These are phyloP conservation scores for Matsumurasca onukii DNA, from an alignment of 1,140 invertebrate genomes.

Conservation along the genomic window DNA sequence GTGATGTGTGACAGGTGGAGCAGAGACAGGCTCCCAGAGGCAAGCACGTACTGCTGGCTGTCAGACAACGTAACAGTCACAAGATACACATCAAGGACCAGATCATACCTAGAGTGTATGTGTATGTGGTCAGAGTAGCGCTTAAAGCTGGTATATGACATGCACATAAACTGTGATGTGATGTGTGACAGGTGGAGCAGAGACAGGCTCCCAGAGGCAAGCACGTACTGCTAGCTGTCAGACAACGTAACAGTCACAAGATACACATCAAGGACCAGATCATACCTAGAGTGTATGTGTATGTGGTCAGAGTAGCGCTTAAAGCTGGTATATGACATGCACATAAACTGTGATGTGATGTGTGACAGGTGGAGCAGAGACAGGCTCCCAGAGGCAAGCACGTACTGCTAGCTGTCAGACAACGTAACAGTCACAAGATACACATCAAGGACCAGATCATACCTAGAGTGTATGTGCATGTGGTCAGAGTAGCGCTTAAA, in stretches of 20 bases:
- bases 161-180: too few relatives aligned
- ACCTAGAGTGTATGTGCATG: too few relatives aligned
- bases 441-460: slow-evolving; percentile 78
- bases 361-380: slow-evolving; percentile 67
- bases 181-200: slow-evolving; percentile 69
- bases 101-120: too few relatives aligned
- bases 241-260: slow-evolving; percentile 73
- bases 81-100: slow-evolving; percentile 80
- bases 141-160: too few relatives aligned
- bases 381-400: slow-evolving; percentile 65
- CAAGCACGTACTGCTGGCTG: slow-evolving; percentile 69
- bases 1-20: too few relatives aligned
- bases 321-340: too few relatives aligned
- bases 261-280: slow-evolving; percentile 78
- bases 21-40: slow-evolving; percentile 67
- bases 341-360: too few relatives aligned
- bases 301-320: too few relatives aligned
- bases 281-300: too few relatives aligned
- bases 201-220: slow-evolving; percentile 67
- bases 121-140: too few relatives aligned
- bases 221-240: slow-evolving; percentile 68
- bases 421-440: slow-evolving; percentile 73
- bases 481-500: too few relatives aligned
- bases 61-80: slow-evolving; percentile 71
- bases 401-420: slow-evolving; percentile 68